A percentile compares a stretch with the other conserved stretches of the same genome.
Conservation (phyloP, 2,888 invertebrate species). For the Leucozona laternaria region DNA sequence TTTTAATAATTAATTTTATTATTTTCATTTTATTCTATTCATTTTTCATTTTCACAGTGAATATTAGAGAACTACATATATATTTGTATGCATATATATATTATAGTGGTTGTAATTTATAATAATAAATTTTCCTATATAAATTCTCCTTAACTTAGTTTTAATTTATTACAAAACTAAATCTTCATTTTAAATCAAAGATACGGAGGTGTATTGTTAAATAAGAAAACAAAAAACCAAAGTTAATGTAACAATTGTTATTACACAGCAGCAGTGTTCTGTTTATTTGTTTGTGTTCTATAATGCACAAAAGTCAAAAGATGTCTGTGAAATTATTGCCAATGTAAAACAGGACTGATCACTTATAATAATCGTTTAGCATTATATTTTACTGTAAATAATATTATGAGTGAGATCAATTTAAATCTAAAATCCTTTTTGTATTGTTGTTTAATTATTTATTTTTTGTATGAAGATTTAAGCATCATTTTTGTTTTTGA, state of each 20-base stretch:
- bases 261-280: slow-evolving; percentile 3
- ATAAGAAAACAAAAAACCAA: slow-evolving; percentile 1
- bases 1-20: slow-evolving; percentile 62
- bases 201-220: slow-evolving; percentile 6
- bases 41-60: slow-evolving; percentile 74
- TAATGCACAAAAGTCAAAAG: background rate
- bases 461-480: slow-evolving; percentile 7
- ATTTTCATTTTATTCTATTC: slow-evolving; percentile 61
- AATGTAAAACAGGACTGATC: slow-evolving; percentile 4
- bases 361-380: slow-evolving; percentile 4
- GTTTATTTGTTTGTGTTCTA: background rate
- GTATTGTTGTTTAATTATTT: slow-evolving; percentile 9
- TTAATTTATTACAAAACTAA: slow-evolving; percentile 59
- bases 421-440: slow-evolving; percentile 54
- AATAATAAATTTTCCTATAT: slow-evolving; percentile 73
- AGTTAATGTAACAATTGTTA: background rate
- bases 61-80: slow-evolving; percentile 73
- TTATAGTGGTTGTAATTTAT: slow-evolving; percentile 61
- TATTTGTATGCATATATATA: slow-evolving; percentile 37
- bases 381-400: slow-evolving; percentile 43
- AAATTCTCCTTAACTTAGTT: slow-evolving; percentile 73
- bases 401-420: slow-evolving; percentile 70
- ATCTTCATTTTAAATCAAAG: slow-evolving; percentile 36
- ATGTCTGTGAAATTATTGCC: slow-evolving; percentile 7
- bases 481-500: background rate